Percentiles rank a stretch among this genome's conserved stretches.
These are phyloP conservation scores for Lithophane leautieri DNA, from an alignment of 2,888 invertebrate genomes.

Conservation along the genomic window DNA sequence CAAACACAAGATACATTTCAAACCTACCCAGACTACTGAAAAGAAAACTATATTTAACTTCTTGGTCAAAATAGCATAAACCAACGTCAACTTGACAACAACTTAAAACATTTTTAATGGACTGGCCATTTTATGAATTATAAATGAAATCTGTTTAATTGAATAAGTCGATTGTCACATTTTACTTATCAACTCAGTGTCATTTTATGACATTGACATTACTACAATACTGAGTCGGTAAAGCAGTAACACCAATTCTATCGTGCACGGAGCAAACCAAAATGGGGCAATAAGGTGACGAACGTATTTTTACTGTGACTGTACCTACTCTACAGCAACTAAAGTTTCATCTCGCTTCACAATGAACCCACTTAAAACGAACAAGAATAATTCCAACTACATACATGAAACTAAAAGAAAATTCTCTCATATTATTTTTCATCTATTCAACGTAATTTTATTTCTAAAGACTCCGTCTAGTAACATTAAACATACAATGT, in stretches of 20 bases:
- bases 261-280: neutral
- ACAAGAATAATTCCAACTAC: conserved; percentile 40
- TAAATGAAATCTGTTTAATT: neutral
- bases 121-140: neutral
- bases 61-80: neutral
- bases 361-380: conserved; percentile 40
- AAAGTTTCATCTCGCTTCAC: conserved; percentile 15
- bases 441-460: conserved; percentile 43
- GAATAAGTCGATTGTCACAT: neutral
- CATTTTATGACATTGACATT: neutral
- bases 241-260: neutral
- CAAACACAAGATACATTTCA: too few species aligned
- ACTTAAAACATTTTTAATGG: neutral
- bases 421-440: conserved; percentile 36
- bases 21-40: neutral
- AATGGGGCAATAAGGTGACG: neutral
- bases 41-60: neutral
- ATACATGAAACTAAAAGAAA: conserved; percentile 28
- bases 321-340: neutral
- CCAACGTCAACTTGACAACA: neutral
- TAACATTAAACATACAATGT: conserved; percentile 44
- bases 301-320: neutral
- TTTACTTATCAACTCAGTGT: neutral
- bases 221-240: neutral
- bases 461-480: conserved; percentile 14